Evolutionary conservation across 2,797 vertebrate species (phyloP).

Genomic region (Mallotus villosus): DNA sequence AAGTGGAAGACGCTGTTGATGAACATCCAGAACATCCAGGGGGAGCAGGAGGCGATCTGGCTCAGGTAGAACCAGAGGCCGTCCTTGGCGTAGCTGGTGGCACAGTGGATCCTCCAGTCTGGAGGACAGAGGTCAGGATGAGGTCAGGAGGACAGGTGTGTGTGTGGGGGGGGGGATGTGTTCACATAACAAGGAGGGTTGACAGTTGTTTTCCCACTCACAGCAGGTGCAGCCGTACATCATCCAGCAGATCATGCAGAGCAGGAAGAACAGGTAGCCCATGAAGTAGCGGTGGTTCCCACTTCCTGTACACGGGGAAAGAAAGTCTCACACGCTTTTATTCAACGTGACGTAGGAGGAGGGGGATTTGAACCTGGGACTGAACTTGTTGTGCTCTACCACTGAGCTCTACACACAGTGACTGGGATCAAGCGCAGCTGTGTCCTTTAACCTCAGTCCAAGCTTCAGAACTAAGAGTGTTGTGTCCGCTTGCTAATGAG

Average conservation of each 20-base stretch:
- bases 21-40: constrained; percentile 99
- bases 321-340: too few relatives aligned
- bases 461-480: neutral
- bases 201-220: constrained; percentile 71
- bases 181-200: neutral
- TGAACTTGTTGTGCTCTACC: neutral
- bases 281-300: constrained; percentile 99
- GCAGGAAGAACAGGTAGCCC: constrained; percentile 96
- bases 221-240: constrained; percentile 97
- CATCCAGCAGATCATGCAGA: constrained; percentile 99
- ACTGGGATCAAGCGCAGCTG: neutral
- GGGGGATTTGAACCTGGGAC: neutral
- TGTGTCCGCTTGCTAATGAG: neutral
- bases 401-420: neutral
- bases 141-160: neutral
- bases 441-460: neutral
- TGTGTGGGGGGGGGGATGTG: neutral
- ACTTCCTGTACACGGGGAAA: constrained; percentile 78
- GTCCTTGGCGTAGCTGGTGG: constrained; percentile 90
- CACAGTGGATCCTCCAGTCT: constrained; percentile 97
- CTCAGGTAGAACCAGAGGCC: constrained; percentile 97
- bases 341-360: too few relatives aligned
- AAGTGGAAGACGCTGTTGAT: constrained; percentile 98
- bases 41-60: constrained; percentile 95
- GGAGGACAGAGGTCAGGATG: constrained; percentile 6